Evolutionary conservation across 30 jellyfish, hydroid and myxozoan species (phyloP).

Genomic region (Aurelia aurita complex sp. Pacific): DNA sequence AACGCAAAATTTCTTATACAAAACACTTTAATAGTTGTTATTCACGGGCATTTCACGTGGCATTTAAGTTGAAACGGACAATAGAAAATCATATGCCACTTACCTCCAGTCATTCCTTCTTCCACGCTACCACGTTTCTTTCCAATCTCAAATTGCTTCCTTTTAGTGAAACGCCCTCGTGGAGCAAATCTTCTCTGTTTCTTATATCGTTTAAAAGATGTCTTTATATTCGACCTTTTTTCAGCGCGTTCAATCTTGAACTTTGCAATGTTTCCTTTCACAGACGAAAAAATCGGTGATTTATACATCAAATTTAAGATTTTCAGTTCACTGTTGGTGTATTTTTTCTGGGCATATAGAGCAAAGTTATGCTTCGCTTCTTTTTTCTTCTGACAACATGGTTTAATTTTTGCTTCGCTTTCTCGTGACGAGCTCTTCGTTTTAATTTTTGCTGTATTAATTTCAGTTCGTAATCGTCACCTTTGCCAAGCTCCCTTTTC

Average conservation of each 20-base stretch:
- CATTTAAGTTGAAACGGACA: too few species aligned
- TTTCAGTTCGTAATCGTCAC: neutral
- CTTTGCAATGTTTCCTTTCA: constrained; percentile 16
- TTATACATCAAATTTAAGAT: constrained; percentile 51
- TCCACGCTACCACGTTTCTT: constrained; percentile 58
- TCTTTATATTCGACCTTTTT: constrained; percentile 23
- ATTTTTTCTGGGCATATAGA: neutral
- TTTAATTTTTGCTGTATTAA: neutral
- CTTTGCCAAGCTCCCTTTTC: constrained; percentile 1
- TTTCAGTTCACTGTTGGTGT: constrained; percentile 18
- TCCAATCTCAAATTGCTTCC: constrained; percentile 35
- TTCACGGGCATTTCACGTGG: too few species aligned
- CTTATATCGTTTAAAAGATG: constrained; percentile 30
- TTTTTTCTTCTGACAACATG: too few species aligned
- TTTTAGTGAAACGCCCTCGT: constrained; percentile 30
- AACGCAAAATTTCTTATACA: too few species aligned
- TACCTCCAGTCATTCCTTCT: constrained; percentile 83
- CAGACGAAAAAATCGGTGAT: constrained; percentile 36
- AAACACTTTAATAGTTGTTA: too few species aligned
- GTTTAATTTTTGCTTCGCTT: neutral
- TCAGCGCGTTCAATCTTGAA: constrained; percentile 6
- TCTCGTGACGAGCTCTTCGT: neutral
- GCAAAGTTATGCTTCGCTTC: neutral
- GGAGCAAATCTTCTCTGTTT: constrained; percentile 22
- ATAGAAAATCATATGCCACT: neutral